A percentile compares a stretch with the other conserved stretches of the same genome.
These are phyloP conservation scores for Camelus dromedarius DNA, from an alignment of 2,113 vertebrate species.

Conservation along the genomic window DNA sequence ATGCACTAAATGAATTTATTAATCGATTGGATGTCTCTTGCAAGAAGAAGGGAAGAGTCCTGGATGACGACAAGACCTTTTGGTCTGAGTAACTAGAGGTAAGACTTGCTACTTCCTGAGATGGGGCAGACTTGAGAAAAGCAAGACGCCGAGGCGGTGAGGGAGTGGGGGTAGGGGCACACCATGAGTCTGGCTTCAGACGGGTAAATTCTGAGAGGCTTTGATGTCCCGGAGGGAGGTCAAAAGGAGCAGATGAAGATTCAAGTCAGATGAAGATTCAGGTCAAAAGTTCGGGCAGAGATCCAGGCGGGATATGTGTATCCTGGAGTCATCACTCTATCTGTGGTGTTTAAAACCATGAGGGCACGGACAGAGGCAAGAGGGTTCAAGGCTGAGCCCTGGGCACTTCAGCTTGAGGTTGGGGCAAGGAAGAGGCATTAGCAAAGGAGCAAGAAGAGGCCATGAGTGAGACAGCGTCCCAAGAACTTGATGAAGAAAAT, in stretches of 20 bases:
- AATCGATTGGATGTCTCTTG: neutral
- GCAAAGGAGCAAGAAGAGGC: neutral
- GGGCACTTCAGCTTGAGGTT: neutral
- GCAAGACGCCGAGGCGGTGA: neutral
- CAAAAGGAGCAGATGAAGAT: neutral
- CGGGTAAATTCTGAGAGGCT: neutral
- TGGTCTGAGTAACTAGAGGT: neutral
- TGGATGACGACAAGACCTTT: neutral
- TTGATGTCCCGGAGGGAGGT: neutral
- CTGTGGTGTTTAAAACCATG: neutral
- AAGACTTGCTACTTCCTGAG: neutral
- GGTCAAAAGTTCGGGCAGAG: neutral
- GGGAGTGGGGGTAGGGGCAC: neutral
- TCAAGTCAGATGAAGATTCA: neutral
- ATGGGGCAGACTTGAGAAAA: neutral
- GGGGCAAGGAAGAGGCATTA: neutral
- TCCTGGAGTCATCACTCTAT: neutral
- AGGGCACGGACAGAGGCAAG: neutral
- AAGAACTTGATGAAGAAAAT: neutral
- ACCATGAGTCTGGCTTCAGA: neutral
- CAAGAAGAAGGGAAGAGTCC: neutral
- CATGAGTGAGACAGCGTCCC: neutral
- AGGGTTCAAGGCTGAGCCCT: neutral
- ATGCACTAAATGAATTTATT: neutral
- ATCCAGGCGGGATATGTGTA: neutral